phyloP scores from a whole-genome alignment of 1,140 invertebrate genomes.

The Metopolophium dirhodum region DNA sequence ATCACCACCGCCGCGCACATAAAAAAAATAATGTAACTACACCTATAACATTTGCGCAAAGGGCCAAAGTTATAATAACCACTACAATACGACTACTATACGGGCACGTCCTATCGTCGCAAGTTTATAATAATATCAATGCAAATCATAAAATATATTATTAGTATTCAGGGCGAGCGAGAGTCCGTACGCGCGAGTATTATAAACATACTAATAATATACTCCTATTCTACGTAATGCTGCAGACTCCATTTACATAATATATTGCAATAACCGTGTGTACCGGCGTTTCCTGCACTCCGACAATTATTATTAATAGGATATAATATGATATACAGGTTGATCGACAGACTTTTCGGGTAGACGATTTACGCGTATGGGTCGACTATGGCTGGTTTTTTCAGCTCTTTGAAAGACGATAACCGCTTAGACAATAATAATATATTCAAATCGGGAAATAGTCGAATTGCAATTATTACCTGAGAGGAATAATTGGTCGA shows the following conservation, averaged over 20 bases:
- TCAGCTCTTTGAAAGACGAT: too few species aligned
- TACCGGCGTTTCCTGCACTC: neutral
- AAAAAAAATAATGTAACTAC: neutral
- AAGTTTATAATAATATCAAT: slow-evolving; percentile 11
- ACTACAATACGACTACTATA: neutral
- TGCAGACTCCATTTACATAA: neutral
- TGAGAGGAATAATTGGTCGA: too few species aligned
- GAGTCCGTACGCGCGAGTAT: neutral
- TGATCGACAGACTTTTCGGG: neutral
- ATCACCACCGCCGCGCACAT: neutral
- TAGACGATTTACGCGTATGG: too few species aligned
- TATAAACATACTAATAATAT: neutral
- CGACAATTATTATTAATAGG: neutral
- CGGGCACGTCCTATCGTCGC: neutral
- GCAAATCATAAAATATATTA: slow-evolving; percentile 12
- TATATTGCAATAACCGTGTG: neutral
- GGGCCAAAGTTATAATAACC: neutral
- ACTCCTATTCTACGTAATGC: neutral
- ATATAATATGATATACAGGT: neutral
- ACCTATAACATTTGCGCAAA: neutral
- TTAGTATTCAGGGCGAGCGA: neutral
- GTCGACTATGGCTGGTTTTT: too few species aligned
- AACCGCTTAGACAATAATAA: neutral
- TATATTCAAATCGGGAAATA: too few species aligned
- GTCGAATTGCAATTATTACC: too few species aligned